Percentiles rank a stretch among this genome's conserved stretches.
These are phyloP conservation scores for Orthonevra nobilis DNA, from an alignment of 2,888 invertebrate genomes.

Conservation along the genomic window DNA sequence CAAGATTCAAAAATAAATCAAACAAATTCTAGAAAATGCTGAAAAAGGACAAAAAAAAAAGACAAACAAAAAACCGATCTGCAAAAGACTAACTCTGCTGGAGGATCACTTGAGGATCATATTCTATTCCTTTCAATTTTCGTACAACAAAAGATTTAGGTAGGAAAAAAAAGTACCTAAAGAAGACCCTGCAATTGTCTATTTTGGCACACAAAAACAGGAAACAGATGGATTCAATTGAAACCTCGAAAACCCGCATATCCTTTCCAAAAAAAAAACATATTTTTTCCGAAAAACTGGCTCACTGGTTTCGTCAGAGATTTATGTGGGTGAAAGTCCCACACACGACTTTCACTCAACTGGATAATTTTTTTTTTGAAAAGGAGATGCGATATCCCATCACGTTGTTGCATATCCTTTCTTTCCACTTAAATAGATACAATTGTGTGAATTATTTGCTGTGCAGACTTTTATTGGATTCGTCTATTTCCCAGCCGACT, in stretches of 20 bases:
- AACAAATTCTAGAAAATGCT: not conserved
- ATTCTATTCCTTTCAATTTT: conserved; percentile 9
- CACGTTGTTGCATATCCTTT: conserved; percentile 36
- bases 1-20: conserved; percentile 26
- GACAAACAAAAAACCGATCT: too few species aligned
- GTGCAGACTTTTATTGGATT: not conserved
- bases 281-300: conserved; percentile 10
- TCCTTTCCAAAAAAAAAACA: conserved; percentile 27
- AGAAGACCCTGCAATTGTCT: conserved; percentile 20
- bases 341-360: conserved; percentile 39
- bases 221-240: conserved; percentile 59
- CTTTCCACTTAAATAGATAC: conserved; percentile 52
- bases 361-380: conserved; percentile 21
- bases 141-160: conserved; percentile 29
- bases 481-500: conserved; percentile 37
- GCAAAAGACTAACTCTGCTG: conserved; percentile 4
- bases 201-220: conserved; percentile 41
- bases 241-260: conserved; percentile 45
- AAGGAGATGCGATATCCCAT: conserved; percentile 16
- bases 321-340: conserved; percentile 64
- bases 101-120: conserved; percentile 26
- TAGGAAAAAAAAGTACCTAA: not conserved
- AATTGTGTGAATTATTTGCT: conserved; percentile 16
- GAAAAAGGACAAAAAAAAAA: conserved; percentile 18
- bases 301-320: conserved; percentile 6